Evolutionary conservation across 1,140 invertebrate genomes (phyloP).

Genomic region (Capitella teleta): DNA sequence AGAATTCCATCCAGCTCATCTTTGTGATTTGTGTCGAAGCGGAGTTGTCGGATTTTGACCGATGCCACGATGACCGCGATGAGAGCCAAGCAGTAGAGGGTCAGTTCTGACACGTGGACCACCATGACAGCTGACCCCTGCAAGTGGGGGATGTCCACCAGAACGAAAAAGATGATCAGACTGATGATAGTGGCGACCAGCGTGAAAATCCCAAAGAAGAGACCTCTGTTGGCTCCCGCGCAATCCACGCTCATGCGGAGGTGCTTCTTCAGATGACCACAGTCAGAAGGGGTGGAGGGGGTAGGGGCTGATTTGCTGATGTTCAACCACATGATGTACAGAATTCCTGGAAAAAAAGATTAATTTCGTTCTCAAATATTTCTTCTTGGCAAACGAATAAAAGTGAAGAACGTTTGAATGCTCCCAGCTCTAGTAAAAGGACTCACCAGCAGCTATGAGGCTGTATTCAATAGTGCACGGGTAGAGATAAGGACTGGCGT

Average conservation of each 20-base stretch:
- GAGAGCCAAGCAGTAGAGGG: not conserved
- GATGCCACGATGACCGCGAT: not conserved
- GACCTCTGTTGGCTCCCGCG: conserved; percentile 70
- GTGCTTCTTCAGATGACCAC: not conserved
- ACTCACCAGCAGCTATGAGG: conserved; percentile 70
- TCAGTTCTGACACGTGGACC: not conserved
- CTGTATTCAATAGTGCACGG: conserved; percentile 96
- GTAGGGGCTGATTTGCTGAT: not conserved
- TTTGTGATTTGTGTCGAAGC: conserved; percentile 1
- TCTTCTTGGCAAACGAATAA: no score
- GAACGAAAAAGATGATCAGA: conserved; percentile 82
- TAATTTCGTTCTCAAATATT: no score
- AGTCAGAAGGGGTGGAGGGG: not conserved
- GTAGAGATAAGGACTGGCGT: conserved; percentile 66
- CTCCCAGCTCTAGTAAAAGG: not conserved
- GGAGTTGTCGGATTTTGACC: not conserved
- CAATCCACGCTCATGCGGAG: conserved; percentile 42
- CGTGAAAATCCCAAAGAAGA: conserved; percentile 83
- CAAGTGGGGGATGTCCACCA: not conserved
- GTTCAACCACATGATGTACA: not conserved
- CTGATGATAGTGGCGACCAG: conserved; percentile 81
- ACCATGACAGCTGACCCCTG: not conserved
- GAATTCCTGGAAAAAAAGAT: not conserved
- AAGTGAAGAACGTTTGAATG: no score
- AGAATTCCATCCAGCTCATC: not conserved